Evolutionary conservation across 2,113 vertebrate species (phyloP).

Genomic region (Zapornia atra): DNA sequence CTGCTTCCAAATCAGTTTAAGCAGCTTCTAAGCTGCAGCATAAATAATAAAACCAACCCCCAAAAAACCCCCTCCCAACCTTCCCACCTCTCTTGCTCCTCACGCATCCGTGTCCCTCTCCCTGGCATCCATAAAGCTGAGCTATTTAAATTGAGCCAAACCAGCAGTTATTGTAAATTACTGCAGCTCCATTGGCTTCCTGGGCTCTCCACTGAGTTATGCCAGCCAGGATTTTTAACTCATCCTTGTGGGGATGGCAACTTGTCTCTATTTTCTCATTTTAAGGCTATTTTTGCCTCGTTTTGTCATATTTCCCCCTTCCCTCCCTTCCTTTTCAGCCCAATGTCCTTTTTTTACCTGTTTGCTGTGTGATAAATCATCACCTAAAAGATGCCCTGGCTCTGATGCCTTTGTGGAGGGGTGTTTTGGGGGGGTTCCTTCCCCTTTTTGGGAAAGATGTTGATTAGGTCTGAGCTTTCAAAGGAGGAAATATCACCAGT

Average conservation of each 20-base stretch:
- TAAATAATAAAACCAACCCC: conserved; percentile 2
- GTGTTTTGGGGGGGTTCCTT: neutral
- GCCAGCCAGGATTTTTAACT: conserved; percentile 37
- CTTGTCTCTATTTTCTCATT: conserved; percentile 3
- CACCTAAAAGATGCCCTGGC: neutral
- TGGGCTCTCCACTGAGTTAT: neutral
- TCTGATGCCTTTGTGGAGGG: neutral
- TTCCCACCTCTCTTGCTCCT: neutral
- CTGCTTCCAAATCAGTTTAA: conserved; percentile 69
- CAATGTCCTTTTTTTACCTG: neutral
- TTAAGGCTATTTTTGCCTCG: conserved; percentile 23
- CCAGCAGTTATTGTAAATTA: conserved; percentile 56
- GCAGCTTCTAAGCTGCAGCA: conserved; percentile 45
- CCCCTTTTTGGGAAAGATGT: neutral
- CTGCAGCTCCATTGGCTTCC: conserved; percentile 31
- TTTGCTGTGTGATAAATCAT: neutral
- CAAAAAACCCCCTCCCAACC: conserved; percentile 9
- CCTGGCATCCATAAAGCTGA: neutral
- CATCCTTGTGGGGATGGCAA: conserved; percentile 37
- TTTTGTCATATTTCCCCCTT: neutral
- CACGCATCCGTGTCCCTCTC: neutral
- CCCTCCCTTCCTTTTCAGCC: neutral
- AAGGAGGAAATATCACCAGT: neutral
- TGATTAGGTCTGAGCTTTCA: conserved; percentile 11
- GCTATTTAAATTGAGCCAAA: conserved; percentile 52